phyloP scores from a whole-genome alignment of 2,113 vertebrate species.

The Rhizomys pruinosus region DNA sequence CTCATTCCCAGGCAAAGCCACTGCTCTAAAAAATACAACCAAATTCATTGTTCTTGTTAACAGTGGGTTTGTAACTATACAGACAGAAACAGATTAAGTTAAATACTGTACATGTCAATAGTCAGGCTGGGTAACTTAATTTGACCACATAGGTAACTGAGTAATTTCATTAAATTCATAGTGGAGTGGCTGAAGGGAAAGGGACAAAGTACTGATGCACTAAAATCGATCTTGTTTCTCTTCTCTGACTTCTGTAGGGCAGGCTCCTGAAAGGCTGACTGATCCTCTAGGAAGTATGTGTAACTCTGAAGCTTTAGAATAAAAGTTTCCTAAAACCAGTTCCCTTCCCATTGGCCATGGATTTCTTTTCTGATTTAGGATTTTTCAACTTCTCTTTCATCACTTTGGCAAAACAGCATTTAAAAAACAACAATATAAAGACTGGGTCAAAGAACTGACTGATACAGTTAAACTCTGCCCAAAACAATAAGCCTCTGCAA shows the following conservation, averaged over 20 bases:
- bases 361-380: constrained; percentile 20
- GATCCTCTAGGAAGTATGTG: background rate
- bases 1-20: constrained; percentile 14
- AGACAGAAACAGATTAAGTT: constrained; percentile 53
- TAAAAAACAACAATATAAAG: too few relatives aligned
- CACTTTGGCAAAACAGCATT: constrained; percentile 24
- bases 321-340: background rate
- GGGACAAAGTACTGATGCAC: background rate
- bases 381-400: constrained; percentile 52
- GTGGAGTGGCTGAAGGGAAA: background rate
- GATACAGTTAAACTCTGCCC: too few relatives aligned
- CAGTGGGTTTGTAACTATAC: background rate
- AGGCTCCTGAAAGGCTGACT: background rate
- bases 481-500: too few relatives aligned
- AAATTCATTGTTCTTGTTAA: constrained; percentile 49
- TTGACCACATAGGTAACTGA: constrained; percentile 26
- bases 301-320: background rate
- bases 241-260: background rate
- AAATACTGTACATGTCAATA: constrained; percentile 46
- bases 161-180: constrained; percentile 53
- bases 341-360: background rate
- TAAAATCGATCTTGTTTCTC: background rate
- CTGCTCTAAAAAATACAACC: constrained; percentile 40
- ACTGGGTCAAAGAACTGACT: too few relatives aligned
- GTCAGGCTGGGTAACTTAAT: constrained; percentile 48